phyloP scores from a whole-genome alignment of 35 echinoderm and acorn worm species.

The Diadema setosum region DNA sequence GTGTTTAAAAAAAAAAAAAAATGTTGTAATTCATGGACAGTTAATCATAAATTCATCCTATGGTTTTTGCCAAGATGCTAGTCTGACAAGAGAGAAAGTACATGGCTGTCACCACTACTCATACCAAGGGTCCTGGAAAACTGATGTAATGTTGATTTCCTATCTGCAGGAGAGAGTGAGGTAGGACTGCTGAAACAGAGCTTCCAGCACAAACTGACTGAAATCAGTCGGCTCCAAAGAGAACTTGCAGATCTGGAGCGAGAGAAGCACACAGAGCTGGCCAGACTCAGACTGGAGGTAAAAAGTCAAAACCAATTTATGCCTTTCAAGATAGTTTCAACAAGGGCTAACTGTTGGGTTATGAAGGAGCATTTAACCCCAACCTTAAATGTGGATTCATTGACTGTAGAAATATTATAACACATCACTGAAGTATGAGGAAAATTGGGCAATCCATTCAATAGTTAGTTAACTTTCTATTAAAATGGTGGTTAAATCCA shows the following conservation, averaged over 20 bases:
- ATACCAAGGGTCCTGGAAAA: no score
- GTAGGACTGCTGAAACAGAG: slow-evolving; percentile 5
- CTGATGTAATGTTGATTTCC: no score
- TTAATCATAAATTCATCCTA: no score
- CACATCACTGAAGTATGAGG: background rate
- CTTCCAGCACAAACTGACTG: slow-evolving; percentile 18
- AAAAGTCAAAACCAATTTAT: background rate
- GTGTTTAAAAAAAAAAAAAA: no score
- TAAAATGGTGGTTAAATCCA: background rate
- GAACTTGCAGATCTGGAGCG: slow-evolving; percentile 46
- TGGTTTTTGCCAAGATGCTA: no score
- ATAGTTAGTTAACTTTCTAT: background rate
- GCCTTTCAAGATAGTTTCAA: background rate
- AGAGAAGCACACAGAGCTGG: slow-evolving; percentile 59
- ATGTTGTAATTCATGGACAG: no score
- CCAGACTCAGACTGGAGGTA: slow-evolving; percentile 69
- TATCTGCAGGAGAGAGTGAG: slow-evolving; percentile 41
- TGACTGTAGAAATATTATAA: background rate
- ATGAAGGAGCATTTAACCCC: background rate
- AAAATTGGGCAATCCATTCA: no score
- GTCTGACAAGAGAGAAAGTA: no score
- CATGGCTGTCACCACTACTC: no score
- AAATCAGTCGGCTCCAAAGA: slow-evolving; percentile 31
- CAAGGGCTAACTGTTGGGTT: background rate
- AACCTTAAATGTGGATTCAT: background rate